These are phyloP conservation scores for Busseola fusca DNA, from an alignment of 2,888 invertebrate genomes.

Conservation along the genomic window DNA sequence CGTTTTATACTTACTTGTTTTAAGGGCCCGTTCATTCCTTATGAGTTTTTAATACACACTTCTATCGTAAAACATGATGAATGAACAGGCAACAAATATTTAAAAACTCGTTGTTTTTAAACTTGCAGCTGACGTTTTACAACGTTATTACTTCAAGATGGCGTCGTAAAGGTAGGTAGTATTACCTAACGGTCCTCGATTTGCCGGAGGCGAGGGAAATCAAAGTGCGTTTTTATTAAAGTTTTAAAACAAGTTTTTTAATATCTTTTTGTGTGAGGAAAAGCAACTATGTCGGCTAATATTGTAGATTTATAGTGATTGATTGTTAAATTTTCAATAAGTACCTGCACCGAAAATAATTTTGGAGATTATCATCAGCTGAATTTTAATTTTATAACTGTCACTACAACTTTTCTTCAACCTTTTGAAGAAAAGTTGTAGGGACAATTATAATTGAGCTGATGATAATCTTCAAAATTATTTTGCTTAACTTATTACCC, in stretches of 20 bases:
- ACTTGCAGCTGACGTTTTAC: conserved; percentile 55
- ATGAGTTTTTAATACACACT: conserved; percentile 36
- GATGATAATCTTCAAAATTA: neutral
- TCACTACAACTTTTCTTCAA: no score
- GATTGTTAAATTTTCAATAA: conserved; percentile 20
- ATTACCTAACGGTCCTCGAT: conserved; percentile 24
- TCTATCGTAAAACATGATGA: conserved; percentile 41
- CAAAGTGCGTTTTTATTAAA: conserved; percentile 48
- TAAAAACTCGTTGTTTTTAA: conserved; percentile 54
- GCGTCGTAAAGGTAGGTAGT: conserved; percentile 51
- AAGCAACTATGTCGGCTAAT: conserved; percentile 1
- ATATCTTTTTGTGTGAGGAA: conserved; percentile 33
- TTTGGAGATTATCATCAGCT: no score
- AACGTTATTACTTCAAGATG: conserved; percentile 46
- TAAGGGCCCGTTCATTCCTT: neutral
- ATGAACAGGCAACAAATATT: conserved; percentile 48
- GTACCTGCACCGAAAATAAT: no score
- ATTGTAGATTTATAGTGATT: conserved; percentile 14
- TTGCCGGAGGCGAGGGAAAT: conserved; percentile 38
- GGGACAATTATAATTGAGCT: neutral
- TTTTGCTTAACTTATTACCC: neutral
- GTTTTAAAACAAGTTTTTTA: conserved; percentile 48
- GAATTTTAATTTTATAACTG: no score
- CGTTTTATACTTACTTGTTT: conserved; percentile 12
- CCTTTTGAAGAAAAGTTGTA: conserved; percentile 1